phyloP scores from a whole-genome alignment of 2,888 invertebrate genomes.

The Mythimna vitellina region DNA sequence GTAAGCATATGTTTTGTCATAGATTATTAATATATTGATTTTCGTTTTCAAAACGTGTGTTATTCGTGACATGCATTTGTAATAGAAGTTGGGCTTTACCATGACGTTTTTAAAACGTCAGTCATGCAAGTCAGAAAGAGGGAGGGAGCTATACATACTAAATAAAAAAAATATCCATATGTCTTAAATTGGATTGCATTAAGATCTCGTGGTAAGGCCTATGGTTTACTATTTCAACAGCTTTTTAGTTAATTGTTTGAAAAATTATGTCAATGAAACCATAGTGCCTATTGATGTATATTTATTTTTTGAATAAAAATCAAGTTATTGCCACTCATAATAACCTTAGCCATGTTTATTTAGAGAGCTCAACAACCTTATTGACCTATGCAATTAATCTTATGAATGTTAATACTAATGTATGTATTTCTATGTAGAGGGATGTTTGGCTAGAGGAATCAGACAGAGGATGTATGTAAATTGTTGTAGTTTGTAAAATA shows the following conservation, averaged over 20 bases:
- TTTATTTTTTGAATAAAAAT: background rate
- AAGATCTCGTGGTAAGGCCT: too few species aligned
- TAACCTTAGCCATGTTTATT: background rate
- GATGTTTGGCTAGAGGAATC: conserved; percentile 33
- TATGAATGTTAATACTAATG: conserved; percentile 46
- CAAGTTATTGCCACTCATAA: conserved; percentile 12
- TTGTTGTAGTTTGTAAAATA: conserved; percentile 44
- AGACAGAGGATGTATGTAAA: conserved; percentile 30
- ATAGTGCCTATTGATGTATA: background rate
- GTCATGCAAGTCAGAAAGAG: too few species aligned
- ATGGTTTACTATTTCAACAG: background rate
- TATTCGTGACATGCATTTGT: conserved; percentile 11
- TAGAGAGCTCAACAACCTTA: conserved; percentile 13
- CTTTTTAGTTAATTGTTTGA: background rate
- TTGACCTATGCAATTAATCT: conserved; percentile 45
- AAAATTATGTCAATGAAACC: background rate
- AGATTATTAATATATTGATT: conserved; percentile 12
- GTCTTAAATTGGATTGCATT: too few species aligned
- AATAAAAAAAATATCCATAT: too few species aligned
- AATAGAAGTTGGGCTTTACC: background rate
- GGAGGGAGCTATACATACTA: too few species aligned
- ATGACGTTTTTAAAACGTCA: too few species aligned
- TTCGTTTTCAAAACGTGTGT: conserved; percentile 1
- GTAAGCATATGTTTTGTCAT: conserved; percentile 9
- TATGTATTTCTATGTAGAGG: conserved; percentile 18